Base-by-base conservation (phyloP, 2,113 vertebrate species). In the Diglossa brunneiventris region DNA sequence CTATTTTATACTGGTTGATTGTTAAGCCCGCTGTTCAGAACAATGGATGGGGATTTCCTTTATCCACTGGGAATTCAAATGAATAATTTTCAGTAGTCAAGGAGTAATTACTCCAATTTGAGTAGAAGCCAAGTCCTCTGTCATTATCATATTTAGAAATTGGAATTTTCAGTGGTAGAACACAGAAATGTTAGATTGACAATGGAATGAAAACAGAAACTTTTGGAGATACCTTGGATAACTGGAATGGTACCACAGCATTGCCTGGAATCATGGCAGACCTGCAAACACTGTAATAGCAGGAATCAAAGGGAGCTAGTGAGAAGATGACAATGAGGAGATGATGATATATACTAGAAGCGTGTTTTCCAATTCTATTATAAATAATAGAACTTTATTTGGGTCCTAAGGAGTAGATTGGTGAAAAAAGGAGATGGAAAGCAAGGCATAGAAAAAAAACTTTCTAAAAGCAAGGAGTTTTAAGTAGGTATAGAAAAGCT, bases 341-440 rank as follows among this genome's bases (percentile, higher is more conserved):
- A 26, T 89, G 39, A 35, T 46, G n/a, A 74, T 91, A 96, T 96
- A 96, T 94, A 79, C 41, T 78, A 80, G n/a, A 80, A 87, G 41
- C 68, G 11, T 72, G 67, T 88, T 94, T 83, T 66, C 44, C 19
- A 83, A 3, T 73, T 74, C 13, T 67, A 46, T 18, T 56, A 83
- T 80, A 96, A 95, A 92, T 92, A 95, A 80, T 59, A 93, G 39
- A 86, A 89, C 41, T 15, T 0, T 52, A 77, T 39, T 93, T 59
- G 17, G 44, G 37, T 92, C 35, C 53, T 76, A 95, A 90, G 37
- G 41, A 96, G 26, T 58, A 84, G 67, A 91, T 64, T 69, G 69
- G 41, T 92, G 78, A 91, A 89, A 91, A 76, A 74, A 75, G 16
- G 9, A 75, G 24, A 31, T 28, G 16, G 37, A 81, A 91, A 87